Conservation (phyloP, 2,113 vertebrate species). For the Geococcyx californianus region DNA sequence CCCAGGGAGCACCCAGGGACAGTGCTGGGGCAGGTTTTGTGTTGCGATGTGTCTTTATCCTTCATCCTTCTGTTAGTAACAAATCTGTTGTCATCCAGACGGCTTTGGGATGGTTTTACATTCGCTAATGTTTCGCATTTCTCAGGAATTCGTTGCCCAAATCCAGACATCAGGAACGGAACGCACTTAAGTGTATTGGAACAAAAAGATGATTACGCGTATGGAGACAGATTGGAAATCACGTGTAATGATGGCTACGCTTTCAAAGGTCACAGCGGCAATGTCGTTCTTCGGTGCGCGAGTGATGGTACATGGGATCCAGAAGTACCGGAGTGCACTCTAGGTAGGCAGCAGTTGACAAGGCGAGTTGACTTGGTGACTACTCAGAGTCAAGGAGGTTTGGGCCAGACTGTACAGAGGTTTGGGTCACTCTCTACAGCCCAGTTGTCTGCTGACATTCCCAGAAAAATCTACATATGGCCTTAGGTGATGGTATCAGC, state of each 20-base stretch:
- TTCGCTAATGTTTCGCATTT: background rate
- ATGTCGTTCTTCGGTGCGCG: rapidly evolving
- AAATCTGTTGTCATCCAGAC: background rate
- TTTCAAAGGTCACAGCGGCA: rapidly evolving
- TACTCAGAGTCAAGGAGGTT: background rate
- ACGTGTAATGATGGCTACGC: rapidly evolving
- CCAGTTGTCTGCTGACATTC: background rate
- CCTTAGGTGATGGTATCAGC: rapidly evolving
- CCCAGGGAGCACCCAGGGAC: background rate
- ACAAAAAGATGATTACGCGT: rapidly evolving
- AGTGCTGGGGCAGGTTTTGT: background rate
- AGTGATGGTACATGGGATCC: background rate
- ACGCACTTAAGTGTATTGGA: rapidly evolving
- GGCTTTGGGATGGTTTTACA: background rate
- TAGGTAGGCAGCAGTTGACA: background rate
- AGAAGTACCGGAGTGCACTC: background rate
- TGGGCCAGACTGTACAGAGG: background rate
- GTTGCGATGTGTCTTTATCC: rapidly evolving
- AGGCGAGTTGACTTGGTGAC: rapidly evolving
- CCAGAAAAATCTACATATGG: background rate
- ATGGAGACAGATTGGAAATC: background rate
- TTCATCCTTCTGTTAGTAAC: background rate
- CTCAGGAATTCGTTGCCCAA: background rate
- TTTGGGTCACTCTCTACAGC: background rate
- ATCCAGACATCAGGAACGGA: background rate